phyloP scores from a whole-genome alignment of 2,888 invertebrate genomes.

The Diarsia brunnea region DNA sequence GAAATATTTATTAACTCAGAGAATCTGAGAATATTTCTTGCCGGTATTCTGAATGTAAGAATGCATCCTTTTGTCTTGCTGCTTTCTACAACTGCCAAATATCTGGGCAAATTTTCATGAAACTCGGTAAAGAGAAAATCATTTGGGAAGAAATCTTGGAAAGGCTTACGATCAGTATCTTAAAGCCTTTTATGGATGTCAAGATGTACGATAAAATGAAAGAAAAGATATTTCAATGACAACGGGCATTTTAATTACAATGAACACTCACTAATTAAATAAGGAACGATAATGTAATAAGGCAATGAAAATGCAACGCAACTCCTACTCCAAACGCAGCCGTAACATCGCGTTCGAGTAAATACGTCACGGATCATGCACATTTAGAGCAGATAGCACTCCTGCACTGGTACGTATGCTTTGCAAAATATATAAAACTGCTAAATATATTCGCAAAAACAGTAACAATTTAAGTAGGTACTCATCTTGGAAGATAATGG shows the following conservation, averaged over 20 bases:
- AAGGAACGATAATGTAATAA: conserved; percentile 22
- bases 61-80: not conserved
- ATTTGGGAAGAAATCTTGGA: not conserved
- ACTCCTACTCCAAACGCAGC: conserved; percentile 23
- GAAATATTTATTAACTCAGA: too few species aligned
- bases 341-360: conserved; percentile 70
- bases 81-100: not conserved
- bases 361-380: conserved; percentile 73
- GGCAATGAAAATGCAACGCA: conserved; percentile 47
- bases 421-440: conserved; percentile 35
- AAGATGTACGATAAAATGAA: not conserved
- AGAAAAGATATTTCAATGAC: not conserved
- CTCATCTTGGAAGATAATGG: not conserved
- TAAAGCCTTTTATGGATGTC: too few species aligned
- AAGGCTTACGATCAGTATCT: not conserved
- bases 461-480: not conserved
- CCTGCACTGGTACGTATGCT: conserved; percentile 26
- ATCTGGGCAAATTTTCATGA: not conserved
- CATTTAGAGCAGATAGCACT: conserved; percentile 75
- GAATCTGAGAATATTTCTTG: not conserved
- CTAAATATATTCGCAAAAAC: not conserved
- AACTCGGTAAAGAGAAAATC: too few species aligned
- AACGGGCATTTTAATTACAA: not conserved
- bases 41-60: not conserved
- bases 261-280: conserved; percentile 10